These are phyloP conservation scores for Triplophysa siluroides DNA, from an alignment of 2,113 vertebrate genomes.

Conservation along the genomic window DNA sequence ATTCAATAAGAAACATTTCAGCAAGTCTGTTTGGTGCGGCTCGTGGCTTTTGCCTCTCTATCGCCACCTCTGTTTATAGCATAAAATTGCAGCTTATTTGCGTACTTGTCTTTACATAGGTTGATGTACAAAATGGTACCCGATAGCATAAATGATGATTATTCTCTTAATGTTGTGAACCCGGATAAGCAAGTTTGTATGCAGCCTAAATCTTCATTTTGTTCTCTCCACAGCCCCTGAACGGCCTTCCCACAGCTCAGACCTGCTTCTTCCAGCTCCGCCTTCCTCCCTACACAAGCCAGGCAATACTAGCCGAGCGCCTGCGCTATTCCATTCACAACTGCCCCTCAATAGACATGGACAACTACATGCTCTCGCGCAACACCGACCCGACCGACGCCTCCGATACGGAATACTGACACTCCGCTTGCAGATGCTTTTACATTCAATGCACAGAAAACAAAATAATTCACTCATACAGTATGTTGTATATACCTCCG, in stretches of 20 bases:
- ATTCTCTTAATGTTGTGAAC: too few species aligned
- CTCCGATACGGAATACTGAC: conserved; percentile 76
- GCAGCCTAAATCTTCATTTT: neutral
- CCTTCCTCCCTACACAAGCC: conserved; percentile 78
- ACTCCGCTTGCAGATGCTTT: neutral
- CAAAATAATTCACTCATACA: conserved; percentile 29
- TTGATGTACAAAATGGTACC: too few species aligned
- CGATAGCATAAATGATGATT: too few species aligned
- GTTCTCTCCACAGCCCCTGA: conserved; percentile 69
- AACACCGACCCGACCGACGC: conserved; percentile 76
- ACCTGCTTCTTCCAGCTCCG: conserved; percentile 83
- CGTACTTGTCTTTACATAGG: too few species aligned
- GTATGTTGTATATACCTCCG: neutral
- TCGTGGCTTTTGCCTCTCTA: too few species aligned
- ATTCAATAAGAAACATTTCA: too few species aligned
- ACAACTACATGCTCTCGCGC: conserved; percentile 83
- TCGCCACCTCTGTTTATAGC: too few species aligned
- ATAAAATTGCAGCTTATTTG: too few species aligned
- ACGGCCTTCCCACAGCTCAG: conserved; percentile 80
- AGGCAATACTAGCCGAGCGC: conserved; percentile 75
- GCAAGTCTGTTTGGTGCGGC: too few species aligned
- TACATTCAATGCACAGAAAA: neutral
- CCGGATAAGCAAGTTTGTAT: too few species aligned
- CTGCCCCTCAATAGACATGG: conserved; percentile 83
- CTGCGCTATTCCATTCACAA: conserved; percentile 83